Evolutionary conservation across 53 echinoderm and acorn worm genomes (phyloP), one percentile per base, ranked within the genome.

Genomic region (Antedon mediterranea): DNA sequence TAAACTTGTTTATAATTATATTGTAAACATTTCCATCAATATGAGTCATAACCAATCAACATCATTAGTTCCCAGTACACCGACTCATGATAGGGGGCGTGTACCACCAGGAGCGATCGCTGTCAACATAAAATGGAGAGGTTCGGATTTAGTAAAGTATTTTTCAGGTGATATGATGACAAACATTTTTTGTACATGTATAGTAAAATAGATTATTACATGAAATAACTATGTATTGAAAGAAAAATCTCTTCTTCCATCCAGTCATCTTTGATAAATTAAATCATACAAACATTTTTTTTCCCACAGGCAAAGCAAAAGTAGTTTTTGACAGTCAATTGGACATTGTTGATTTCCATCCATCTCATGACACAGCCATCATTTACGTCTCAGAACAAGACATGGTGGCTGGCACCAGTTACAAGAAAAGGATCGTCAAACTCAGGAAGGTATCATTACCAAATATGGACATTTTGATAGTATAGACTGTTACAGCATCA

Each of bases 371-470:
- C 26, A 83, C 83, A 11, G 97, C 89, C 18, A 85, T 97, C 0
- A 43, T 97, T 27, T 97, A 97, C 44, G 75, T 97, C 43, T 79
- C 91, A 5, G 97, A 97, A 74, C 81, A 78, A 31, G 97, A 97
- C 74, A 85, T 97, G 29, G 84, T 97, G 14, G 82, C 87, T 29
- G 88, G 89, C 13, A 76, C 79, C 13, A 80, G 43, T 43, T 89
- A 89, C 78, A 87, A 86, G 30, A 86, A 85, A 79, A 92, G 86
- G 81, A 80, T 97, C 13, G 92, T 84, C 4, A 92, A 97, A 79
- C 84, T 97, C 28, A 92, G 89, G 37, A 97, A 95, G 88, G 97
- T 95, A 82, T n/a, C n/a, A n/a, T n/a, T n/a, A n/a, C n/a, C n/a
- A n/a, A n/a, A n/a, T n/a, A n/a, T n/a, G n/a, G n/a, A n/a, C n/a